Base-by-base conservation (phyloP, 2,797 vertebrate species). In the Microcaecilia unicolor region DNA sequence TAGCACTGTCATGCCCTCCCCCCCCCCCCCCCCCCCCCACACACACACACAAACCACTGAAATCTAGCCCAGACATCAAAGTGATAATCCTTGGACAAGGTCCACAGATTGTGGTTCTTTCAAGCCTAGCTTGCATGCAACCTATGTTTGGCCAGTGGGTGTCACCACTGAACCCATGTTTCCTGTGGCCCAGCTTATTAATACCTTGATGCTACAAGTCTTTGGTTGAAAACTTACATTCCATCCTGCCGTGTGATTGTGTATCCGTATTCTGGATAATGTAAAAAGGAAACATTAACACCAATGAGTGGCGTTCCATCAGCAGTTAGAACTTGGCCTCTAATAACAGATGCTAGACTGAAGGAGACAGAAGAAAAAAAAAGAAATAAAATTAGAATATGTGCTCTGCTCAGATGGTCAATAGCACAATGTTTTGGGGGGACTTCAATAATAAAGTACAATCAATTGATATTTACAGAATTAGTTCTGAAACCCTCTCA, bases 281-380 rank as follows among this genome's bases (percentile, higher is more conserved):
- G 92, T 36, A 88, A 85, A 55, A 97, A 94, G 3, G 94, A 94
- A 55, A 99, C 92, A 18, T 99, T 99, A 45, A 98, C 96, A 69
- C 94, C 96, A 40, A 98, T 98, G 54, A 99, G 89, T 2, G 96
- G 94, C 0, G 94, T 99, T 44, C 92, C 96, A 12, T 99, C 96
- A 23, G 88, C 91, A 4, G 96, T 98, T 43, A 98, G 84, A 36
- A 98, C 93, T 64, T 97, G 95, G 70, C 95, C 95, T 52, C 95
- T 85, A 76, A 99, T 88, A 69, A 99, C 89, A 1, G 94, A 97
- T 22, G 81, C 90, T 69, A 96, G 81, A 71, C 95, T 98, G 72
- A 34, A 46, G 53, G 41, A 43, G 35, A 67, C 63, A 63, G 56
- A 76, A 54, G 76, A 22, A 36, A 50, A 60, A n/a, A 67, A 72